Percentiles rank a stretch among this genome's conserved stretches.
phyloP scores from a whole-genome alignment of 2,797 vertebrate genomes.

The Labroides dimidiatus region DNA sequence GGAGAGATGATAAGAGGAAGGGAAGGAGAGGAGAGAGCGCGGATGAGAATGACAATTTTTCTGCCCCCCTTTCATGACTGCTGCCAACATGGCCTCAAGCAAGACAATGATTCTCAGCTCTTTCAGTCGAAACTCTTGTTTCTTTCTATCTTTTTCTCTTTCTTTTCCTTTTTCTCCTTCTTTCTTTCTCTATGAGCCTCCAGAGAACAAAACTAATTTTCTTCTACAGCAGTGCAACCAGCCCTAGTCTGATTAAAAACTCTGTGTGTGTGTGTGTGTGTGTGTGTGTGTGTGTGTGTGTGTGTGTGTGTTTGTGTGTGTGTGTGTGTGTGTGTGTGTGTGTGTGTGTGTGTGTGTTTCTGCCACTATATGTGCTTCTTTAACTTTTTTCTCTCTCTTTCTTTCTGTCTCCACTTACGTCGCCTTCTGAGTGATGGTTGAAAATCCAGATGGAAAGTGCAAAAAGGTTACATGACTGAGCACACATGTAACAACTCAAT shows the following conservation, averaged over 20 bases:
- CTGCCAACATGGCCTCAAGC: conserved; percentile 63
- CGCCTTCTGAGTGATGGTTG: conserved; percentile 26
- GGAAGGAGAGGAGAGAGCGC: conserved; percentile 31
- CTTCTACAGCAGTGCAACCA: conserved; percentile 61
- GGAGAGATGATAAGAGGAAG: conserved; percentile 16
- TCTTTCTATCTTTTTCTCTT: conserved; percentile 1
- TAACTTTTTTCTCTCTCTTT: conserved; percentile 1
- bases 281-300: conserved; percentile 18
- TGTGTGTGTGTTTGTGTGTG: conserved; percentile 28
- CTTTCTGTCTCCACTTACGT: conserved; percentile 1
- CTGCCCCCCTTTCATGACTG: conserved; percentile 46
- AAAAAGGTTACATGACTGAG: conserved; percentile 16
- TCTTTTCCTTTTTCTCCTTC: background rate
- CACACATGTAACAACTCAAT: conserved; percentile 1
- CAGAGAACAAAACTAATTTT: conserved; percentile 71
- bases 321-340: conserved; percentile 24
- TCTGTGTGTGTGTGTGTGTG: conserved; percentile 16
- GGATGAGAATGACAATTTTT: conserved; percentile 56
- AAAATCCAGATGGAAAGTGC: conserved; percentile 40
- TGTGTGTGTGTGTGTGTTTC: conserved; percentile 21
- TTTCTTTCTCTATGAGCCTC: conserved; percentile 34
- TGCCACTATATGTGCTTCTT: conserved; percentile 28
- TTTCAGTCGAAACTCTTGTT: conserved; percentile 33
- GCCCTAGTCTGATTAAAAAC: conserved; percentile 40
- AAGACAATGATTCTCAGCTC: conserved; percentile 44